A percentile compares a stretch with the other conserved stretches of the same genome.
phyloP scores from a whole-genome alignment of 2,888 invertebrate genomes.

The Nyleta sp. region DNA sequence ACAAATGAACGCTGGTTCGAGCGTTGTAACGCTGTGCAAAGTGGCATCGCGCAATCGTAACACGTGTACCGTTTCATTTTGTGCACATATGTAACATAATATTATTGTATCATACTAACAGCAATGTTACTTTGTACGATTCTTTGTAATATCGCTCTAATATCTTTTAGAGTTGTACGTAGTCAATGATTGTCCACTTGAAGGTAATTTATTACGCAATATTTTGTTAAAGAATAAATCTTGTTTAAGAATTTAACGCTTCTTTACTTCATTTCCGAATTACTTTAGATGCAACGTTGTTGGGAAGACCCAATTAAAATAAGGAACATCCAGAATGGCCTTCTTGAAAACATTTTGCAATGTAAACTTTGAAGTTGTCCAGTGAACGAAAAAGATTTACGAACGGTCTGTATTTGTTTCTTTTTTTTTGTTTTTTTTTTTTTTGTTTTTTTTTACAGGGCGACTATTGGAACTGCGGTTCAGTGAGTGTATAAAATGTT shows the following conservation, averaged over 20 bases:
- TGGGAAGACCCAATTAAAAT: slow-evolving; percentile 15
- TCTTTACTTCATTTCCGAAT: slow-evolving; percentile 3
- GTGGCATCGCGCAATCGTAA: too few species aligned
- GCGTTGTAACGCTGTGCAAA: too few species aligned
- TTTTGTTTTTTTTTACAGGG: too few species aligned
- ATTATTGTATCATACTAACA: not conserved
- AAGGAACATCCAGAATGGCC: not conserved
- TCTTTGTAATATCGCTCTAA: not conserved
- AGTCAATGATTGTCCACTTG: not conserved
- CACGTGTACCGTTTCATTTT: not conserved
- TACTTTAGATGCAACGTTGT: too few species aligned
- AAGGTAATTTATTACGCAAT: slow-evolving; percentile 5
- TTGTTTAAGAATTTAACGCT: not conserved
- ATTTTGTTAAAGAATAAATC: slow-evolving; percentile 11
- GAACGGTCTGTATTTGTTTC: too few species aligned
- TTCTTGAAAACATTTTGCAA: too few species aligned
- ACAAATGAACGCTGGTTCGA: not conserved
- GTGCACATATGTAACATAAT: not conserved
- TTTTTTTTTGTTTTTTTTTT: too few species aligned
- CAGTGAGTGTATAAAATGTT: slow-evolving; percentile 26
- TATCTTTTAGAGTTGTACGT: slow-evolving; percentile 7
- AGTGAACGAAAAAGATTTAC: too few species aligned
- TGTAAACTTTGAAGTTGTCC: too few species aligned
- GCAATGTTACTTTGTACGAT: not conserved
- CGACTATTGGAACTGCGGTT: too few species aligned